A percentile compares a stretch with the other conserved stretches of the same genome.
Evolutionary conservation across 2,888 invertebrate genomes (phyloP).

Genomic region (Diabrotica balteata): DNA sequence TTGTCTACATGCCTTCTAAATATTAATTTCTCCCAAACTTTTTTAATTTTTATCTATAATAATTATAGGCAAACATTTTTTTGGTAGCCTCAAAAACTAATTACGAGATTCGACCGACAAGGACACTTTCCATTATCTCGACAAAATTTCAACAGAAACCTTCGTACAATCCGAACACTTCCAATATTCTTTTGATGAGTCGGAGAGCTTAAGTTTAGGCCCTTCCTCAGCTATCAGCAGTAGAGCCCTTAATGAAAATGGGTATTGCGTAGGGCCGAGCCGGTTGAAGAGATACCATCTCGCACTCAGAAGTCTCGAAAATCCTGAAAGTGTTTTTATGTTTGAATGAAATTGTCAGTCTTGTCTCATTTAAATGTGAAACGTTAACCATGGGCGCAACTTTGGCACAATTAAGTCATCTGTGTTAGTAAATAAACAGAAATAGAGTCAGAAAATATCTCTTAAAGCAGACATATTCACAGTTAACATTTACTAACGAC

Average conservation of each 20-base stretch:
- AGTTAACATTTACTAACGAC: neutral
- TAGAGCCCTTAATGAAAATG: slow-evolving; percentile 56
- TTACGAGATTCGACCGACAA: neutral
- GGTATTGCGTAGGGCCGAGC: slow-evolving; percentile 49
- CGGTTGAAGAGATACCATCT: slow-evolving; percentile 49
- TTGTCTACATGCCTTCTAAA: too few relatives aligned
- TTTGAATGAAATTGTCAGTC: slow-evolving; percentile 57
- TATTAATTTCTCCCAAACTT: too few relatives aligned
- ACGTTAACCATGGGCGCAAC: neutral
- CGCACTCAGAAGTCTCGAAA: slow-evolving; percentile 40
- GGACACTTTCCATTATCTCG: slow-evolving; percentile 3
- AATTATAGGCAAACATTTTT: too few relatives aligned
- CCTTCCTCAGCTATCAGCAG: slow-evolving; percentile 42
- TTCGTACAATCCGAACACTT: slow-evolving; percentile 23
- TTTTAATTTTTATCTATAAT: too few relatives aligned
- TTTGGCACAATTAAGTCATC: neutral
- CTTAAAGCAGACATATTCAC: neutral
- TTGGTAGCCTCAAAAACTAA: neutral
- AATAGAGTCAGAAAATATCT: neutral
- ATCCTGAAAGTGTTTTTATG: slow-evolving; percentile 57
- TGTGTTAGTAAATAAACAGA: too few relatives aligned
- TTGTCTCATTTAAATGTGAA: slow-evolving; percentile 57
- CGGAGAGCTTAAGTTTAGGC: slow-evolving; percentile 22
- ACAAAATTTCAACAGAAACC: slow-evolving; percentile 14
- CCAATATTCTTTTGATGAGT: slow-evolving; percentile 31